phyloP scores from a whole-genome alignment of 2,797 vertebrate genomes.

The Semotilus atromaculatus region DNA sequence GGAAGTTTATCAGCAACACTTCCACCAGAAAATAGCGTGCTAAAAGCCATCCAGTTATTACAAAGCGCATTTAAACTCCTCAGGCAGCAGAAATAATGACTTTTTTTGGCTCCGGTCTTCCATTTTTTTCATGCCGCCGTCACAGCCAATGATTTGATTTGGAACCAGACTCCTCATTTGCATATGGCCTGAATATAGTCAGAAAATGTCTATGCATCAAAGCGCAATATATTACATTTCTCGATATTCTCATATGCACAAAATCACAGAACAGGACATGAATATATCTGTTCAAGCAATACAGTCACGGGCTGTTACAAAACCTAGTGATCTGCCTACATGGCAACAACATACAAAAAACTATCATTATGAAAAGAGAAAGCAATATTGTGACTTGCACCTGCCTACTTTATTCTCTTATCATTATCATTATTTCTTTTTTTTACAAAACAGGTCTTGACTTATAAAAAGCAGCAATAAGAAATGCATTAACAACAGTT shows the following conservation, averaged over 20 bases:
- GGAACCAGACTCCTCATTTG: slow-evolving; percentile 59
- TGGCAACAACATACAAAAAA: not conserved
- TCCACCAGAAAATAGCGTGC: slow-evolving; percentile 10
- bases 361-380: not conserved
- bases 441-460: not conserved
- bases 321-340: not conserved
- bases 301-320: not conserved
- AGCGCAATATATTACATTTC: slow-evolving; percentile 47
- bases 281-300: slow-evolving; percentile 44
- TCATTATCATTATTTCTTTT: not conserved
- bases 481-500: not conserved
- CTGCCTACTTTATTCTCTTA: no score
- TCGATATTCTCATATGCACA: slow-evolving; percentile 14
- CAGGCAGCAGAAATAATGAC: slow-evolving; percentile 31
- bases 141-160: slow-evolving; percentile 44
- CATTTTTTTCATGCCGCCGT: slow-evolving; percentile 52
- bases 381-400: no score
- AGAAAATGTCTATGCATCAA: slow-evolving; percentile 55
- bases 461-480: not conserved
- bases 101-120: slow-evolving; percentile 43
- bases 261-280: slow-evolving; percentile 70
- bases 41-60: slow-evolving; percentile 43
- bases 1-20: slow-evolving; percentile 30
- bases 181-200: slow-evolving; percentile 68
- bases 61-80: slow-evolving; percentile 16